Evolutionary conservation across 2,797 vertebrate species (phyloP), one percentile per base, ranked within the genome.

Genomic region (Peromyscus aztecus): DNA sequence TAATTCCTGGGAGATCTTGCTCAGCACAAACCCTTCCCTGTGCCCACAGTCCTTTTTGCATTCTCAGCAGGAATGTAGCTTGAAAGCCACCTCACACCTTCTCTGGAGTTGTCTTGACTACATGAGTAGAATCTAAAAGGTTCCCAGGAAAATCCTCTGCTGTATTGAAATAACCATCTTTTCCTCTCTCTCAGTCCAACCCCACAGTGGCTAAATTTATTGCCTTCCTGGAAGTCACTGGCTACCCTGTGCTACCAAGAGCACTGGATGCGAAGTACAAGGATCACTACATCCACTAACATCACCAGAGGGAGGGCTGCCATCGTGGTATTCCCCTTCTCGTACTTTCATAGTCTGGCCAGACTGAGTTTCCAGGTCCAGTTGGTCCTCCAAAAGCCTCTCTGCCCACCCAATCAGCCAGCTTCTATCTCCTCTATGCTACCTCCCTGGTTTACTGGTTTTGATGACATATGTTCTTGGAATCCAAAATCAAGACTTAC

Each of bases 401-500:
- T 80, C 78, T 95, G 14, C 37, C 71, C 59, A 85, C 8, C 55
- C 29, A 29, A 21, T 73, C 55, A 83, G 63, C 12, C 57, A 92
- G 43, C 13, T 29, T 87, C 78, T 49, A 2, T 78, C 27, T 91
- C 67, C 23, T 93, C 57, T 97, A 29, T 52, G 75, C 71, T 82
- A 61, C 4, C 75, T 24, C 49, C 49, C 43, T 85, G 40, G 67
- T 90, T 52, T 94, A 65, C 37, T 55, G 13, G 21, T 76, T 94
- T 55, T 4, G 40, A 71, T 87, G 75, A 91, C 91, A 86, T 78
- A 46, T 27, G 37, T 34, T 71, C 76, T 94, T 91, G 46, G 71
- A 83, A 90, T 91, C 43, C 94, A 83, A 95, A 97, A 87, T 93
- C 49, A 90, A 90, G 3, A 73, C 85, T 90, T 95, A 93, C 29